Base-by-base conservation (phyloP, 2,888 invertebrate species). In the Aplocera efformata region DNA sequence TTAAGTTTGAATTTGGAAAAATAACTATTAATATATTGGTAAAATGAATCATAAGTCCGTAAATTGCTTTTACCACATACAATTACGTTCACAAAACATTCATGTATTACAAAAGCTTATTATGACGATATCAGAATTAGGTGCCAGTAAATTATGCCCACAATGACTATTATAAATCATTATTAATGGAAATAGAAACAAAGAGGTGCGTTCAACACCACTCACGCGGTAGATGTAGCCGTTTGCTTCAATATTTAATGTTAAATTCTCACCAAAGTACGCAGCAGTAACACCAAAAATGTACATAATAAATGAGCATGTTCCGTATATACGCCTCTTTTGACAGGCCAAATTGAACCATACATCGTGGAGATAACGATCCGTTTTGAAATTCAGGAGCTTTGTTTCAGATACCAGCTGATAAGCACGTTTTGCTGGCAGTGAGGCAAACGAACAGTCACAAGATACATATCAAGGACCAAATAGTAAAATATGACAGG, bases 391-490 rank as follows among this genome's bases (percentile, higher is more conserved):
- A 31, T 43, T 28, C 31, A 13, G 21, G 35, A n/a, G 8, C 10
- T 8, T 52, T 60, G 44, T 84, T 79, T 47, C 80, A 89, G 89
- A 79, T 86, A 52, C 93, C 94, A 7, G 85, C 90, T 8, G 94
- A 94, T 53, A 92, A 93, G 71, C 93, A 94, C 61, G 94, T 94
- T 42, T 84, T 94, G 60, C 85, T 95, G 56, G 92, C 92, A 39
- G 92, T 95, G 53, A 90, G 93, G 68, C 95, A 95, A 71, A 91
- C 93, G 33, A 93, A 94, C 81, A 92, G 93, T 75, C 93, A 94
- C 75, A 92, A 93, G 82, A 92, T 92, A 79, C 92, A 93, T 90
- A 92, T 92, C 88, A 94, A 94, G 85, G 94, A 94, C 75, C 92
- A 92, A 80, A 90, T 92, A 66, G 92, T 92, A 56, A 93, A 94